A percentile compares a stretch with the other conserved stretches of the same genome.
phyloP scores from a whole-genome alignment of 2,888 invertebrate genomes.

The Protodeltote pygarga region DNA sequence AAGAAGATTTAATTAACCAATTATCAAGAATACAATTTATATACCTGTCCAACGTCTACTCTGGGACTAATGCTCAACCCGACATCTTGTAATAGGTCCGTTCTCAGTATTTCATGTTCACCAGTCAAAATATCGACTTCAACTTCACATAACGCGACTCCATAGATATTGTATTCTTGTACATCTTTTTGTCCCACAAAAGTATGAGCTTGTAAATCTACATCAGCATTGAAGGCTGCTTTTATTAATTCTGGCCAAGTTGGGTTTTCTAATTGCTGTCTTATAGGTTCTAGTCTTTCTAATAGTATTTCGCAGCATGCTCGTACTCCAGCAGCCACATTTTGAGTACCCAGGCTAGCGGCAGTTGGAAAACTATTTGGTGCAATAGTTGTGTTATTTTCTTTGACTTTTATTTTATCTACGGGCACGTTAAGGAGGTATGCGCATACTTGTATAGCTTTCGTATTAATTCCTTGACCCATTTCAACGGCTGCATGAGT shows the following conservation, averaged over 20 bases:
- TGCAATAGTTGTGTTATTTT: conserved; percentile 35
- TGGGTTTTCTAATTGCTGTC: conserved; percentile 75
- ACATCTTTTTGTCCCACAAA: conserved; percentile 82
- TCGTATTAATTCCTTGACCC: conserved; percentile 93
- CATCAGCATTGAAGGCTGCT: conserved; percentile 81
- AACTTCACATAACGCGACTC: conserved; percentile 37
- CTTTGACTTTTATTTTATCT: conserved; percentile 40
- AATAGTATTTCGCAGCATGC: conserved; percentile 59
- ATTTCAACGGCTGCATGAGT: conserved; percentile 89
- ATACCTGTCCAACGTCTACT: conserved; percentile 81
- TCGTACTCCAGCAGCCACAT: conserved; percentile 60
- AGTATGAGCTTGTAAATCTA: conserved; percentile 88
- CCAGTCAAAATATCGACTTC: conserved; percentile 89
- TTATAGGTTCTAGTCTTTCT: conserved; percentile 71
- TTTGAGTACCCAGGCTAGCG: conserved; percentile 62
- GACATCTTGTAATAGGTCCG: conserved; percentile 90
- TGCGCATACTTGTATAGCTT: conserved; percentile 88
- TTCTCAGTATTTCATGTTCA: conserved; percentile 88
- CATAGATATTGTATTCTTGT: conserved; percentile 16
- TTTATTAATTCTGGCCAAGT: conserved; percentile 86
- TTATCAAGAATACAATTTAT: too few species aligned
- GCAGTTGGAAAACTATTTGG: conserved; percentile 37
- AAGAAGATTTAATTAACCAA: too few species aligned
- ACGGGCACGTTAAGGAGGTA: conserved; percentile 33
- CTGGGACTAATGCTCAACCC: conserved; percentile 90